Evolutionary conservation across 2,888 invertebrate genomes (phyloP).

Genomic region (Agonum fuliginosum): DNA sequence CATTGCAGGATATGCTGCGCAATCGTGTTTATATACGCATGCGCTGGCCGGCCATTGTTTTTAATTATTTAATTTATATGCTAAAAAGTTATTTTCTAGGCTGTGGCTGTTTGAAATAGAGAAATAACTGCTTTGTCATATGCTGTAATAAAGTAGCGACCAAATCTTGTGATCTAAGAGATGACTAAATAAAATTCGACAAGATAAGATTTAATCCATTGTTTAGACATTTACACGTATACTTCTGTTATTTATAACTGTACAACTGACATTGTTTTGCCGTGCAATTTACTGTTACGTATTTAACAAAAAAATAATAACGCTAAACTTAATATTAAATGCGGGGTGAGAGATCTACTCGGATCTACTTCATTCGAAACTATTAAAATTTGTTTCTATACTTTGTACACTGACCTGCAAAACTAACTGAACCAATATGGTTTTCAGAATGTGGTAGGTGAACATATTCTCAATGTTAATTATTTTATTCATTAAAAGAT

Average conservation of each 20-base stretch:
- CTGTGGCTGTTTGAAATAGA: conserved; percentile 27
- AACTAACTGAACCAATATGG: no score
- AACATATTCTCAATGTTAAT: no score
- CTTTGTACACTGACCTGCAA: no score
- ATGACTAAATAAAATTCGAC: conserved; percentile 44
- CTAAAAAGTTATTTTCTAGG: conserved; percentile 55
- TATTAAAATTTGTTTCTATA: no score
- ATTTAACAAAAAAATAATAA: no score
- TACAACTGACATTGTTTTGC: no score
- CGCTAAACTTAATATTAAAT: no score
- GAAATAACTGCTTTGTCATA: conserved; percentile 53
- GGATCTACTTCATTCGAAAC: no score
- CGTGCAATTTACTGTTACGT: no score
- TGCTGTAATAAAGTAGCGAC: conserved; percentile 48
- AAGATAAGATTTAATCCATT: neutral
- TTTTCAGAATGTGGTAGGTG: no score
- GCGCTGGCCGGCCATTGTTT: conserved; percentile 48
- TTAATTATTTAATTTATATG: conserved; percentile 60
- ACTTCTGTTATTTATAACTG: neutral
- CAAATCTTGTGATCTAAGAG: conserved; percentile 30
- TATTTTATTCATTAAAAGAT: no score
- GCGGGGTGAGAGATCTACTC: no score
- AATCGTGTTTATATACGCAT: conserved; percentile 25
- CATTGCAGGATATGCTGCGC: conserved; percentile 48
- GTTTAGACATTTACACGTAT: neutral